Evolutionary conservation across 2,888 invertebrate genomes (phyloP).

Genomic region (Tachina fera): DNA sequence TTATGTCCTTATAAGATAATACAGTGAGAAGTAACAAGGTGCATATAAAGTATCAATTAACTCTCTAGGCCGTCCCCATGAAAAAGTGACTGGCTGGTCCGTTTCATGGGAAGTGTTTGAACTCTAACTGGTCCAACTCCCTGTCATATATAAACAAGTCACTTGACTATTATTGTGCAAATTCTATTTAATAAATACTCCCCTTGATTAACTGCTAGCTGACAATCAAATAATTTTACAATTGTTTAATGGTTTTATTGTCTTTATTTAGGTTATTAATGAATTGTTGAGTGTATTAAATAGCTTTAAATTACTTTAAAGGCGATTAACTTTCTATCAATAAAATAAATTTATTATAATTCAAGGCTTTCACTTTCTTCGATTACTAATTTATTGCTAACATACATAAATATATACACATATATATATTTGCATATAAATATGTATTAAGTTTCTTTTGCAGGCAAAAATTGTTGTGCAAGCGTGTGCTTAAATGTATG

Average conservation of each 20-base stretch:
- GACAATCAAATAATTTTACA: not conserved
- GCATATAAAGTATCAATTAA: too few species aligned
- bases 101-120: too few species aligned
- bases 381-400: constrained; percentile 23
- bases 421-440: not conserved
- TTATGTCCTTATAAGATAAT: too few species aligned
- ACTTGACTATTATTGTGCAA: too few species aligned
- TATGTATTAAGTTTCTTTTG: too few species aligned
- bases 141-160: too few species aligned
- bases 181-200: too few species aligned
- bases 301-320: constrained; percentile 1
- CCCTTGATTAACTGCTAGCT: not conserved
- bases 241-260: not conserved
- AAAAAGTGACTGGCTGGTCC: too few species aligned
- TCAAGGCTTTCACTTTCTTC: not conserved
- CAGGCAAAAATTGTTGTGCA: not conserved
- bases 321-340: not conserved
- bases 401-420: not conserved
- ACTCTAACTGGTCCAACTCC: too few species aligned
- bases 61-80: too few species aligned
- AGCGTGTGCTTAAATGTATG: not conserved
- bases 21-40: too few species aligned
- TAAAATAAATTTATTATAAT: not conserved
- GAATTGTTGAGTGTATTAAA: not conserved
- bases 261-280: constrained; percentile 3